Evolutionary conservation across 2,113 vertebrate genomes (phyloP), one percentile per base, ranked within the genome.

Genomic region (Cyrtonyx montezumae): DNA sequence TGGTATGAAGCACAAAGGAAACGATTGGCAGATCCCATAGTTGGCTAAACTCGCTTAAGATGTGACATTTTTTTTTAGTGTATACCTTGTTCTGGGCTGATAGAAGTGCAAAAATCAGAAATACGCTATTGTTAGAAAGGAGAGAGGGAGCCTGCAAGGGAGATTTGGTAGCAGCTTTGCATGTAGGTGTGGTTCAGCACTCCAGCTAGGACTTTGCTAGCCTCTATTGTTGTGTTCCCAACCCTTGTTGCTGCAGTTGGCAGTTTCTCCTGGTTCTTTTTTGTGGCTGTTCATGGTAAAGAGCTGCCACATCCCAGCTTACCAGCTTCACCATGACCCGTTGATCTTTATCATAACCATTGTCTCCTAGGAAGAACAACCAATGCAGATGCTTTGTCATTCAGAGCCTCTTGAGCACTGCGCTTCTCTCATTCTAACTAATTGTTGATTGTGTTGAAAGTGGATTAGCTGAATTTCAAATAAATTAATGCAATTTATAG

Each of bases 161-260:
- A 71, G 94, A 84, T 37, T 36, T 80, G 71, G 32, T 84, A 90
- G 61, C 86, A 86, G 95, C 84, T 75, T 96, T 85, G 95, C 63
- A n/a, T 86, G 69, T 96, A 93, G 97, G 96, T 97, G 91, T 85
- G 96, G 96, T 93, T 97, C 94, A 84, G 96, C 96, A 61, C 32
- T 80, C 92, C 55, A 56, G 82, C 94, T 62, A 82, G 56, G 56
- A 84, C 91, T 67, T 61, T 82, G 5, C 79, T 92, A 90, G 42
- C 59, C 75, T 90, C 96, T 96, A 95, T 97, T 98, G 97, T 97
- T 96, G 88, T 79, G 87, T 91, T 45, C 58, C 84, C 77, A 23
- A 63, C 73, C 56, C 21, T 84, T 92, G 67, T 79, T 88, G 78
- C 63, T 86, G 49, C 56, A 26, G 53, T n/a, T 83, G 45, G 14